phyloP scores from a whole-genome alignment of 1,140 invertebrate species.

The Caenorhabditis inopinata region DNA sequence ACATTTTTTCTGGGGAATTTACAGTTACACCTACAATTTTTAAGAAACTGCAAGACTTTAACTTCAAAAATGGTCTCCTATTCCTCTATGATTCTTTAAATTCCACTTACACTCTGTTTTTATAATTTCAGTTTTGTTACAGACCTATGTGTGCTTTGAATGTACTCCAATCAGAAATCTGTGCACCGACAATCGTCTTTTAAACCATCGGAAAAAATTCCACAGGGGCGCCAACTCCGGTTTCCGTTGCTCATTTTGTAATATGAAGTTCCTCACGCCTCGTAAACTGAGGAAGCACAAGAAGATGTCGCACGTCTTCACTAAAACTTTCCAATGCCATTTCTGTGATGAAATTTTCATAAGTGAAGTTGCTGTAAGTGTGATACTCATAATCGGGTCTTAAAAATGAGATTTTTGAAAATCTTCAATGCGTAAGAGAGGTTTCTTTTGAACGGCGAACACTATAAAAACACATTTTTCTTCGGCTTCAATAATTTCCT shows the following conservation, averaged over 20 bases:
- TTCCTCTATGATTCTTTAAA: too few relatives aligned
- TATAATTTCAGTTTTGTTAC: neutral
- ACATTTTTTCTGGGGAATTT: too few relatives aligned
- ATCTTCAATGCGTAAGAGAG: too few relatives aligned
- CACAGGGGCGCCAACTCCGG: slow-evolving; percentile 59
- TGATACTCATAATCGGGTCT: too few relatives aligned
- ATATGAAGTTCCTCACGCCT: slow-evolving; percentile 63
- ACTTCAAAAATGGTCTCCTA: too few relatives aligned
- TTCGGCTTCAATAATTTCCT: too few relatives aligned
- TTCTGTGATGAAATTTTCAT: slow-evolving; percentile 65
- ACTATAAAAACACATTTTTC: too few relatives aligned
- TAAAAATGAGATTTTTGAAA: too few relatives aligned
- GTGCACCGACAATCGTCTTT: slow-evolving; percentile 58
- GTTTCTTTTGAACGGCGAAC: too few relatives aligned
- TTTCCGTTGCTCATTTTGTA: slow-evolving; percentile 63
- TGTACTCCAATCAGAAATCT: slow-evolving; percentile 63
- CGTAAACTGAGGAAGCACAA: slow-evolving; percentile 65
- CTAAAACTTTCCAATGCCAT: slow-evolving; percentile 65
- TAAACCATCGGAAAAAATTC: slow-evolving; percentile 59
- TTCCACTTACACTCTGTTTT: too few relatives aligned
- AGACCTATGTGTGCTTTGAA: slow-evolving; percentile 64
- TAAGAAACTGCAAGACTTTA: too few relatives aligned
- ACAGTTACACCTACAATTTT: too few relatives aligned
- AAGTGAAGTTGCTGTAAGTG: slow-evolving; percentile 59
- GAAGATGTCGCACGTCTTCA: slow-evolving; percentile 67